Conservation (phyloP, 2,888 invertebrate genomes). For the Temnothorax rugatulus region DNA sequence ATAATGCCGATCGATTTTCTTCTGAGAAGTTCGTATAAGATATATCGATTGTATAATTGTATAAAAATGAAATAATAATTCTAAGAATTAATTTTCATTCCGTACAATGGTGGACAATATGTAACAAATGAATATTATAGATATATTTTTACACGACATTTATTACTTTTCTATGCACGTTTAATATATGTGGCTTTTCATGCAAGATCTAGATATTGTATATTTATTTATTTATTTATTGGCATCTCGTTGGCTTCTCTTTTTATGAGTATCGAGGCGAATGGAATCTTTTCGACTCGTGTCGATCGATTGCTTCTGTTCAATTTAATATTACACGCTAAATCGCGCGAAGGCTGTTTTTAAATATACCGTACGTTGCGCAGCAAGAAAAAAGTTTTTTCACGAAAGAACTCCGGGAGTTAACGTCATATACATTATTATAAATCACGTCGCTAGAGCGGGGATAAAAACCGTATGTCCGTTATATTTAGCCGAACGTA, state of each 20-base stretch:
- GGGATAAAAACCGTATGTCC: slow-evolving; percentile 1
- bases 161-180: neutral
- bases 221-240: neutral
- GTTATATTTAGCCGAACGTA: slow-evolving; percentile 44
- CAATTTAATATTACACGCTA: neutral
- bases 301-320: neutral
- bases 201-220: neutral
- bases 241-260: neutral
- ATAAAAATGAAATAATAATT: slow-evolving; percentile 9
- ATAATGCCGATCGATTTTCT: too few relatives aligned
- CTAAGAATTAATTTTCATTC: neutral
- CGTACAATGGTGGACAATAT: neutral
- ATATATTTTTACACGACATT: neutral
- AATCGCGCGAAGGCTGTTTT: neutral
- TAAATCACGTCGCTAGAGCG: slow-evolving; percentile 17
- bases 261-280: neutral
- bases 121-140: neutral
- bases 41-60: neutral
- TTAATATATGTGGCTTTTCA: neutral
- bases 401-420: neutral
- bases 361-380: neutral
- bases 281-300: neutral
- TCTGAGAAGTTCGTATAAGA: too few relatives aligned
- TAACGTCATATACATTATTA: slow-evolving; percentile 12
- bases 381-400: neutral